These are phyloP conservation scores for Spilogale gracilis DNA, from an alignment of 2,113 vertebrate species.

Conservation along the genomic window DNA sequence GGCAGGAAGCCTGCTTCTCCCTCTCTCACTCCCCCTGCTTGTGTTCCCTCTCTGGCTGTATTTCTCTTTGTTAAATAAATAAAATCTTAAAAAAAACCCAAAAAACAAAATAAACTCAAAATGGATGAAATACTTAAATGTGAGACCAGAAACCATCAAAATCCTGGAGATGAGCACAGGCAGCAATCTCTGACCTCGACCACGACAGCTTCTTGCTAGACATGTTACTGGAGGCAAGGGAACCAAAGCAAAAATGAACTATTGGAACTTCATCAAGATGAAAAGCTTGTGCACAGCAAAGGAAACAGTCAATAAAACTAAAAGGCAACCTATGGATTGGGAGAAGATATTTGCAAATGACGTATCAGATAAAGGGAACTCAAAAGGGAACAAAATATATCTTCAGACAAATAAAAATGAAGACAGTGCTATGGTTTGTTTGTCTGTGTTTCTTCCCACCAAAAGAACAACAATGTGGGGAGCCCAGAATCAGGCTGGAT, in stretches of 20 bases:
- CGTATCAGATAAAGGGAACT: neutral
- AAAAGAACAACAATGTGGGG: neutral
- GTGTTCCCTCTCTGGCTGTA: no score
- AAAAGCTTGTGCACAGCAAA: neutral
- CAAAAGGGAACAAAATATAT: neutral
- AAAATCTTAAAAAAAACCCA: no score
- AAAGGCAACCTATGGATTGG: neutral
- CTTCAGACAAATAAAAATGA: neutral
- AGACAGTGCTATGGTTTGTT: neutral
- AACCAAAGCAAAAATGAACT: neutral
- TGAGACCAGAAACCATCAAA: no score
- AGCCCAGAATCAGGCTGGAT: no score
- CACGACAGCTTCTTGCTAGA: neutral
- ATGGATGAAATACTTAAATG: neutral
- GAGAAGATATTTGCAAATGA: neutral
- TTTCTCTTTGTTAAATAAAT: no score
- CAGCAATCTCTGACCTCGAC: neutral
- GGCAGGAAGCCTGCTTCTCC: no score
- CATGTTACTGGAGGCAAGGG: neutral
- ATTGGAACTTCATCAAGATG: neutral
- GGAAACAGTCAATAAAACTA: neutral
- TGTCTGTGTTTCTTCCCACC: neutral
- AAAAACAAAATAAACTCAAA: neutral
- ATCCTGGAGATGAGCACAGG: neutral
- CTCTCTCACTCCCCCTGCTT: no score